Evolutionary conservation across 2,888 invertebrate genomes (phyloP).

Genomic region (Chrysotoxum bicinctum): DNA sequence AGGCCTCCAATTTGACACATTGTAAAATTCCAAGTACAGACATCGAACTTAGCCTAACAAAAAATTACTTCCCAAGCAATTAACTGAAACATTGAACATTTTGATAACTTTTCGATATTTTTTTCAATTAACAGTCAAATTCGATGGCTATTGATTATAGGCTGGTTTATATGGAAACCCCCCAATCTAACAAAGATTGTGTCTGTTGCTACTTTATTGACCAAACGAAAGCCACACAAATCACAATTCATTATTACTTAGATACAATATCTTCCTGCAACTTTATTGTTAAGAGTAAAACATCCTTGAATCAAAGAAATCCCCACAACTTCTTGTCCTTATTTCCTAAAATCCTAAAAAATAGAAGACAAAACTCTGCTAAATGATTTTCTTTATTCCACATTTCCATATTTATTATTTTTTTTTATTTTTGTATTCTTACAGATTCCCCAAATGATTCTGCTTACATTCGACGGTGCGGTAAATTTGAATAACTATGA

Average conservation of each 20-base stretch:
- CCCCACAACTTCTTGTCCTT: neutral
- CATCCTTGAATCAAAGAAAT: neutral
- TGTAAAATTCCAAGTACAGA: too few relatives aligned
- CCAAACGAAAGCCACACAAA: neutral
- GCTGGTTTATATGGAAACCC: too few relatives aligned
- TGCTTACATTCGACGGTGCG: slow-evolving; percentile 96
- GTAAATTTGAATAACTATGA: slow-evolving; percentile 95
- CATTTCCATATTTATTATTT: slow-evolving; percentile 50
- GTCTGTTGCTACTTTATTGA: neutral
- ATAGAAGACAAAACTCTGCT: neutral
- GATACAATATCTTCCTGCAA: neutral
- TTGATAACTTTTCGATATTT: too few relatives aligned
- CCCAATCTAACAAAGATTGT: neutral
- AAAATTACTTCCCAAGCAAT: too few relatives aligned
- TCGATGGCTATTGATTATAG: too few relatives aligned
- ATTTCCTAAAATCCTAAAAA: neutral
- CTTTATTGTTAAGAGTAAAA: neutral
- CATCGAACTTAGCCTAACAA: too few relatives aligned
- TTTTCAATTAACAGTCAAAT: too few relatives aligned
- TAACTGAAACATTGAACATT: too few relatives aligned
- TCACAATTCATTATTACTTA: neutral
- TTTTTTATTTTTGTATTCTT: slow-evolving; percentile 76
- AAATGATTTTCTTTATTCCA: slow-evolving; percentile 10
- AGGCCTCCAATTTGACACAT: too few relatives aligned
- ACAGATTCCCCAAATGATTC: slow-evolving; percentile 95